phyloP scores from a whole-genome alignment of 2,797 vertebrate species.

The Diplodus sargus region DNA sequence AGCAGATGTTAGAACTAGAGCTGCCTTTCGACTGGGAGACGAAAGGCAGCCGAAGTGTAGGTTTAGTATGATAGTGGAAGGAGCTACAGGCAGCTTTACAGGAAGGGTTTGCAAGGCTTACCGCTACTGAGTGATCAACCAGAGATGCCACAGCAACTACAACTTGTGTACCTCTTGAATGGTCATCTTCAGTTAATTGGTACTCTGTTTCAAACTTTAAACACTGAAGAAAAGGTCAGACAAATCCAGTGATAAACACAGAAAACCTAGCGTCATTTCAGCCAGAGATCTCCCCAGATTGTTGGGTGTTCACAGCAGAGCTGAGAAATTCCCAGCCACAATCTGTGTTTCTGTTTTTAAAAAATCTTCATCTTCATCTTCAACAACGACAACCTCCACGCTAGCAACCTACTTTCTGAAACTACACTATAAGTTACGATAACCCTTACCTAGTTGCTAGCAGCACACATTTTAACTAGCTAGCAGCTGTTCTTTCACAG shows the following conservation, averaged over 20 bases:
- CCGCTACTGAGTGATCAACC: neutral
- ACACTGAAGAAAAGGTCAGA: too few species aligned
- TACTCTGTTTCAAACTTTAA: too few species aligned
- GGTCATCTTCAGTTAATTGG: too few species aligned
- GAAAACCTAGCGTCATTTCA: neutral
- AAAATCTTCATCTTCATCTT: too few species aligned
- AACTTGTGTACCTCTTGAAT: neutral
- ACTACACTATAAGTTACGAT: too few species aligned
- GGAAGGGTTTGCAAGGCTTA: neutral
- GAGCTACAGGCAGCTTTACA: neutral
- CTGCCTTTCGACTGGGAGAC: fast-evolving
- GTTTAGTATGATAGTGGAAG: neutral
- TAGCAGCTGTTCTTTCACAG: too few species aligned
- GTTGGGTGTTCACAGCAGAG: neutral
- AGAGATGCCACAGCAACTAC: neutral
- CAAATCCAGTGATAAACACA: neutral
- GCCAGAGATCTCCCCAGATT: neutral
- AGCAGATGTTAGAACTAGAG: neutral
- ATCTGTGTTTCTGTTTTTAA: too few species aligned
- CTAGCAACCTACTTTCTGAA: too few species aligned
- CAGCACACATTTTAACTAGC: too few species aligned
- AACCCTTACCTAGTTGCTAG: too few species aligned
- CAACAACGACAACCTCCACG: too few species aligned
- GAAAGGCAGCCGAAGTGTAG: neutral
- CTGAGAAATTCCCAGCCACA: neutral